These are phyloP conservation scores for Dryobotodes eremita DNA, from an alignment of 2,888 invertebrate genomes.

Conservation along the genomic window DNA sequence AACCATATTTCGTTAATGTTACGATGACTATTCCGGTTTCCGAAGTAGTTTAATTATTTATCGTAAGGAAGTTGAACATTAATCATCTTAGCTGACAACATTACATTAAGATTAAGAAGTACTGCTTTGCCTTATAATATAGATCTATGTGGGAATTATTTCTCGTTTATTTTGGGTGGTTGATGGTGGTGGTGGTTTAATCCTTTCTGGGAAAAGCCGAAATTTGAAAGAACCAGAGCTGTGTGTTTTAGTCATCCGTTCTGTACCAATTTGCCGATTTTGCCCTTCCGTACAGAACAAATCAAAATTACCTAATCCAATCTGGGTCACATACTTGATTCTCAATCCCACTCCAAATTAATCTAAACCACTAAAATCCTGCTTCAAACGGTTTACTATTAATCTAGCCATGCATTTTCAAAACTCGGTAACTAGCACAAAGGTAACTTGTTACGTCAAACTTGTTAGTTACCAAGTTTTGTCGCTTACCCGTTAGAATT, in stretches of 20 bases:
- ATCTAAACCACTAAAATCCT: neutral
- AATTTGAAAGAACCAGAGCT: no score
- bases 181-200: no score
- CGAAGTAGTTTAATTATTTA: neutral
- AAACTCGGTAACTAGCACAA: slow-evolving; percentile 42
- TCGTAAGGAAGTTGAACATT: neutral
- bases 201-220: neutral
- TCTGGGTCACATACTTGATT: neutral
- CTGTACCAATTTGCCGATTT: neutral
- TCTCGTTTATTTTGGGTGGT: no score
- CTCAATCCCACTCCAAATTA: neutral
- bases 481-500: slow-evolving; percentile 58
- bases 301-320: neutral
- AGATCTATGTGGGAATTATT: neutral
- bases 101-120: neutral
- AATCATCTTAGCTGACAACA: slow-evolving; percentile 2
- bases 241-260: neutral
- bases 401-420: slow-evolving; percentile 22
- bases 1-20: neutral
- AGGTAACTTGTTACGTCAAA: slow-evolving; percentile 47
- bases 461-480: slow-evolving; percentile 58
- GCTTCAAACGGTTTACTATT: neutral
- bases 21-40: neutral
- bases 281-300: neutral
- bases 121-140: no score